Evolutionary conservation across 2,797 vertebrate species (phyloP), one percentile per base, ranked within the genome.

Genomic region (Crenuchus spilurus): DNA sequence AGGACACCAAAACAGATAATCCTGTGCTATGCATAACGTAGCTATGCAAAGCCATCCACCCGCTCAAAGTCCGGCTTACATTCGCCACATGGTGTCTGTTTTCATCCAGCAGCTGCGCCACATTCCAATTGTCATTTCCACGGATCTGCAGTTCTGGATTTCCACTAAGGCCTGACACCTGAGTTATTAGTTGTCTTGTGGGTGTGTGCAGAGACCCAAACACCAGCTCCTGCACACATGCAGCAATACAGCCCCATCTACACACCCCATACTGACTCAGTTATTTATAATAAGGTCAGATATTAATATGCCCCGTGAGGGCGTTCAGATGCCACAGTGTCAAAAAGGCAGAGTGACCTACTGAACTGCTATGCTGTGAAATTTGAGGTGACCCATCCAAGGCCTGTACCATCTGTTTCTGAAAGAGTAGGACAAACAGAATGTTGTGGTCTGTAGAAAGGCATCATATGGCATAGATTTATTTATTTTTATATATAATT

Each of bases 331-430:
- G 82, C 80, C 87, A 85, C 84, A 77, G 80, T 78, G 49, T 82
- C 78, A 80, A 70, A 82, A 78, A 77, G 77, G 70, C 68, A 39
- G 57, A 52, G 80, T 88, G 88, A 90, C 86, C 87, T 52, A 84
- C 81, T 90, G 89, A 84, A 85, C 87, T 88, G 83, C 82, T 78
- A 77, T 74, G 78, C 63, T 1, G 30, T 83, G 88, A 86, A 83
- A 88, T 87, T 74, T 81, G 82, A 90, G 84, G 51, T 84, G 75
- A 28, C 7, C 66, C 70, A 64, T 69, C 76, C 77, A 72, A 72
- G 52, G 52, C 14, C 73, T 46, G 66, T 70, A 77, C 78, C 68
- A 58, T 14, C 42, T 76, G 72, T 79, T 81, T 81, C 86, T 85
- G 87, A 89, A 72, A 63, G 75, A 75, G 76, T 5, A 84, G 84